phyloP scores from a whole-genome alignment of 1,140 invertebrate genomes.

The Leptinotarsa texana region DNA sequence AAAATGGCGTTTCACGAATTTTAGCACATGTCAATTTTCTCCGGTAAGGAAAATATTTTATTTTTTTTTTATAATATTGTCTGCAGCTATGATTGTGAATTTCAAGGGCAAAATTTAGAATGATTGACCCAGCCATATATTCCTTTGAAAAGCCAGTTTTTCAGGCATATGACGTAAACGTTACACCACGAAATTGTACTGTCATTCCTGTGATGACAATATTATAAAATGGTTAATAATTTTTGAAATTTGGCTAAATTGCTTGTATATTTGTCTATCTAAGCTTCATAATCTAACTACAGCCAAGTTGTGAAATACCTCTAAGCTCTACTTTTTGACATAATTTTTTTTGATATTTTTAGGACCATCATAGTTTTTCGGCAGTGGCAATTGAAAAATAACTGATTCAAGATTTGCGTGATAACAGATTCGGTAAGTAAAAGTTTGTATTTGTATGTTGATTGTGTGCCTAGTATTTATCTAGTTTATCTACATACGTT shows the following conservation, averaged over 20 bases:
- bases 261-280: background rate
- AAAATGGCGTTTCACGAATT: slow-evolving; percentile 45
- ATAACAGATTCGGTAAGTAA: slow-evolving; percentile 38
- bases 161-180: slow-evolving; percentile 41
- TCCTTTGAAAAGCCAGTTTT: background rate
- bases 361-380: slow-evolving; percentile 23
- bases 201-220: slow-evolving; percentile 21
- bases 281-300: background rate
- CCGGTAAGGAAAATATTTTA: slow-evolving; percentile 40
- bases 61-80: slow-evolving; percentile 15
- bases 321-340: background rate
- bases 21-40: slow-evolving; percentile 47
- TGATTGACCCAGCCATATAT: slow-evolving; percentile 12
- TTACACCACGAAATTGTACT: slow-evolving; percentile 20
- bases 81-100: slow-evolving; percentile 6
- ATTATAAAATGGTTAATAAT: slow-evolving; percentile 5
- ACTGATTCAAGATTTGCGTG: slow-evolving; percentile 30
- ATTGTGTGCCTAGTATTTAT: slow-evolving; percentile 16
- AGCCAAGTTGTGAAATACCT: background rate
- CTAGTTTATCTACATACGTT: slow-evolving; percentile 14
- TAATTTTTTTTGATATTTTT: background rate
- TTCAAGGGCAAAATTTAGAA: background rate
- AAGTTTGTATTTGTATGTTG: background rate
- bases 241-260: background rate
- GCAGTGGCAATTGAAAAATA: slow-evolving; percentile 20